Base-by-base conservation (phyloP, 30 jellyfish, hydroid and myxozoan genomes). In the Sanderia malayensis region DNA sequence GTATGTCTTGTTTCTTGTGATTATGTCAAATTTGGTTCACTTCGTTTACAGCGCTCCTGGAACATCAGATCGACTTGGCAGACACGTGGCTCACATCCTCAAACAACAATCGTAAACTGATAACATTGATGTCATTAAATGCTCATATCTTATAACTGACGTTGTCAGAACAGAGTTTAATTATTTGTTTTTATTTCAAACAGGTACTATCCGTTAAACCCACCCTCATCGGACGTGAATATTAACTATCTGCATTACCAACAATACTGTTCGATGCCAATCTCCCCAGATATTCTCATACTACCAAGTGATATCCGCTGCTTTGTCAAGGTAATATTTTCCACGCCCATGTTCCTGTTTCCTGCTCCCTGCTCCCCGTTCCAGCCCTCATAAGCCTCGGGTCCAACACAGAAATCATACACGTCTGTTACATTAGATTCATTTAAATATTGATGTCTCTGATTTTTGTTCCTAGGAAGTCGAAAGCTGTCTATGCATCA, bases 181-280 rank as follows among this genome's bases (percentile, higher is more conserved):
- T 37, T 6, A 37, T 37, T 37, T 6, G 6, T 37, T 37, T 37
- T 13, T 46, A 17, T 41, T 65, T 57, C 41, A 9, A 76, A 10
- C 75, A 92, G 98, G 47, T 92, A 78, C 61, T 92, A 92, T 70
- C 98, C 98, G n/a, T 59, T 92, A 44, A 96, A 84, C 49, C 98
- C 98, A 28, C 85, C 98, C 20, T 67, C 93, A 4, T 95, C 84
- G 41, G 98, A 92, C 26, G 95, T 92, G 61, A 92, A 85, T 55
- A 70, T 92, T 26, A 96, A 92, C 70, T 92, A 92, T 71, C 74
- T 53, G 20, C 83, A 71, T 60, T 92, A 79, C 55, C 96, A 92
- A 62, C 77, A 49, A 37, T 74, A 92, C 26, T 66, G 91, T 20
- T 41, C 66, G 79, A 79, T 92, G 96, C 88, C 87, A 25, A 82